Percentiles rank a stretch among this genome's conserved stretches.
phyloP scores from a whole-genome alignment of 1,140 invertebrate genomes.

The Dufourea novaeangliae region DNA sequence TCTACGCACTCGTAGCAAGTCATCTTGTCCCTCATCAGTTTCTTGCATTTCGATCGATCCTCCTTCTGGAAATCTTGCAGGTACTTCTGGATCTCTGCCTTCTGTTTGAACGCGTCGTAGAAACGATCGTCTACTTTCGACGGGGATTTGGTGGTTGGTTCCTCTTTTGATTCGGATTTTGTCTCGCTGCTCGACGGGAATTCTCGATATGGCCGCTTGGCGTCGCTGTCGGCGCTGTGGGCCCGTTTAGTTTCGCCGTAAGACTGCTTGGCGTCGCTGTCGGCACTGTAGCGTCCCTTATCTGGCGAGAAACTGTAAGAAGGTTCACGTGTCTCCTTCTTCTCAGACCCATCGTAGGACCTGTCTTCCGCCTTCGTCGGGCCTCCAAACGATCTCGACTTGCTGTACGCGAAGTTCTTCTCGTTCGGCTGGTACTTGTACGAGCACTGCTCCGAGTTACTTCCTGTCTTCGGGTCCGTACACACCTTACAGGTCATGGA shows the following conservation, averaged over 20 bases:
- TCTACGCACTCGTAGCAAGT: conserved; percentile 88
- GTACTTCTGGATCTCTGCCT: conserved; percentile 86
- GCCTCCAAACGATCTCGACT: conserved; percentile 72
- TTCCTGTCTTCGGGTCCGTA: conserved; percentile 86
- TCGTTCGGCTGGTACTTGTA: conserved; percentile 86
- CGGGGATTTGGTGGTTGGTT: not conserved
- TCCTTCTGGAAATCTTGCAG: conserved; percentile 86
- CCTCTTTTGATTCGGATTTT: not conserved
- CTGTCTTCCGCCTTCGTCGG: conserved; percentile 37
- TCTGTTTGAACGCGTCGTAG: conserved; percentile 67
- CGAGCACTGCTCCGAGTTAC: conserved; percentile 87
- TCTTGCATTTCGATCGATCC: conserved; percentile 87
- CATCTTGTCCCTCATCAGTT: conserved; percentile 87
- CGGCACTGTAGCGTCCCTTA: not conserved
- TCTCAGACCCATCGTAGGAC: conserved; percentile 7
- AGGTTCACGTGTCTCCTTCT: not conserved
- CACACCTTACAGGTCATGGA: conserved; percentile 87
- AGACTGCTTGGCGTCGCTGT: not conserved
- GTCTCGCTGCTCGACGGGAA: not conserved
- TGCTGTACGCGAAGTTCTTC: conserved; percentile 85
- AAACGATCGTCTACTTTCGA: conserved; percentile 64
- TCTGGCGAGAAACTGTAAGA: conserved; percentile 22
- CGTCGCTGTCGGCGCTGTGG: not conserved
- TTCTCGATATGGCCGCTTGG: not conserved
- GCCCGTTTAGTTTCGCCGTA: conserved; percentile 21